These are phyloP conservation scores for Drosophila longiperda DNA, from an alignment of 2,888 invertebrate genomes.

Conservation along the genomic window DNA sequence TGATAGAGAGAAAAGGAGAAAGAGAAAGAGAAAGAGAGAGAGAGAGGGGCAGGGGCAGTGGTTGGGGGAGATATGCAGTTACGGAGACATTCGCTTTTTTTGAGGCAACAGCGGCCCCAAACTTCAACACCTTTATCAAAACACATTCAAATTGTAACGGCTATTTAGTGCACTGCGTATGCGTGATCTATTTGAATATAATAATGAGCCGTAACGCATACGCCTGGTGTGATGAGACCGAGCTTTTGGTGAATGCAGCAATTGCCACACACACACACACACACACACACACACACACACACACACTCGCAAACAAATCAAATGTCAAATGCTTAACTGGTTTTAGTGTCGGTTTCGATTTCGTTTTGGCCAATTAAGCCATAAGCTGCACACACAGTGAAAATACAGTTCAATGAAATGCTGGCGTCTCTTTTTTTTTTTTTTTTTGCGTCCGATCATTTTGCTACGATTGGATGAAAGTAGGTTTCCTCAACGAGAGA, in stretches of 20 bases:
- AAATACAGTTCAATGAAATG: slow-evolving; percentile 72
- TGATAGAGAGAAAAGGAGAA: slow-evolving; percentile 3
- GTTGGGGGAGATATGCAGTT: slow-evolving; percentile 23
- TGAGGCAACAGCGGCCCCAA: slow-evolving; percentile 25
- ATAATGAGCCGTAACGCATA: slow-evolving; percentile 48
- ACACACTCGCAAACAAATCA: slow-evolving; percentile 33
- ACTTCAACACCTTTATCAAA: slow-evolving; percentile 34
- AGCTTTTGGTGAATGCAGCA: not conserved
- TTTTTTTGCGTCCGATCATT: slow-evolving; percentile 4
- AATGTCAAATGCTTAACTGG: slow-evolving; percentile 55
- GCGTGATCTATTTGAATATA: slow-evolving; percentile 61
- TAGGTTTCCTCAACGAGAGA: not conserved
- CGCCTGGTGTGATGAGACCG: slow-evolving; percentile 39
- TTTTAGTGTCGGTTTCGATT: slow-evolving; percentile 52
- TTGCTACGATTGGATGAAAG: not conserved
- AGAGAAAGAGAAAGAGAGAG: not conserved
- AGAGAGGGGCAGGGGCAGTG: not conserved
- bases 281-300: slow-evolving; percentile 1
- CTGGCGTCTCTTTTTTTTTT: slow-evolving; percentile 1
- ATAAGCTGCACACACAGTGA: slow-evolving; percentile 45
- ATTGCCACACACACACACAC: slow-evolving; percentile 14
- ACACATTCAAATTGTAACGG: slow-evolving; percentile 71
- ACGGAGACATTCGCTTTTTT: slow-evolving; percentile 50
- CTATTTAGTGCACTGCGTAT: slow-evolving; percentile 65
- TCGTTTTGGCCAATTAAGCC: slow-evolving; percentile 72